A percentile compares a stretch with the other conserved stretches of the same genome.
Evolutionary conservation across 92 coral and sea anemone genomes (phyloP).

Genomic region (Anthopleura xanthogrammica): DNA sequence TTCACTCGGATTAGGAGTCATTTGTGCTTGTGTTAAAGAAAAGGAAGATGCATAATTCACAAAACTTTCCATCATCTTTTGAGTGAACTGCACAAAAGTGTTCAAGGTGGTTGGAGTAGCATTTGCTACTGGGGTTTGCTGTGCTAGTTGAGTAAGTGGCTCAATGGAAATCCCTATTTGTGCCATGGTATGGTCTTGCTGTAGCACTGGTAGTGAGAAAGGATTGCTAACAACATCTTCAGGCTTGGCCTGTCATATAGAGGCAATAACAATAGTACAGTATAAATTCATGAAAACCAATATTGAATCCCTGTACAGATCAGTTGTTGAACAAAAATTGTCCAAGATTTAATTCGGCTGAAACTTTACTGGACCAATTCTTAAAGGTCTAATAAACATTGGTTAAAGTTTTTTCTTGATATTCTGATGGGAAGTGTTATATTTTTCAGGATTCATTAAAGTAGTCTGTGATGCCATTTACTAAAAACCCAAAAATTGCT

Average conservation of each 20-base stretch:
- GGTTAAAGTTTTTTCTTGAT: too few species aligned
- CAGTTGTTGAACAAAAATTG: too few species aligned
- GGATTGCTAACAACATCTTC: slow-evolving; percentile 83
- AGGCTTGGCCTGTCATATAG: slow-evolving; percentile 51
- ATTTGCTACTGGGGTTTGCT: slow-evolving; percentile 79
- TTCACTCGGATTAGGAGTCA: slow-evolving; percentile 89
- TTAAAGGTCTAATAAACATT: too few species aligned
- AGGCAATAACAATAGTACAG: not conserved
- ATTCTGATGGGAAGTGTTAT: too few species aligned
- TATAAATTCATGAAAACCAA: too few species aligned
- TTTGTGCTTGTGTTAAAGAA: slow-evolving; percentile 82
- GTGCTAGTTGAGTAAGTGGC: slow-evolving; percentile 80
- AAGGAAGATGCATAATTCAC: slow-evolving; percentile 90
- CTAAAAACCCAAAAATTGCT: too few species aligned
- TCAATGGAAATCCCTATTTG: slow-evolving; percentile 96
- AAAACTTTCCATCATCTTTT: slow-evolving; percentile 93
- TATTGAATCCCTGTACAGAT: too few species aligned
- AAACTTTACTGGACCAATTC: too few species aligned
- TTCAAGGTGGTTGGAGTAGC: slow-evolving; percentile 83
- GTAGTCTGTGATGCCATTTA: too few species aligned
- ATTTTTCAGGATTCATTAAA: too few species aligned
- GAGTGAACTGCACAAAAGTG: slow-evolving; percentile 87
- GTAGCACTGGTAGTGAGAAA: slow-evolving; percentile 52
- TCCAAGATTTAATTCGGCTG: too few species aligned
- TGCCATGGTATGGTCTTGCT: slow-evolving; percentile 63